Conservation (phyloP, 2,888 invertebrate genomes). For the Melieria picta region DNA sequence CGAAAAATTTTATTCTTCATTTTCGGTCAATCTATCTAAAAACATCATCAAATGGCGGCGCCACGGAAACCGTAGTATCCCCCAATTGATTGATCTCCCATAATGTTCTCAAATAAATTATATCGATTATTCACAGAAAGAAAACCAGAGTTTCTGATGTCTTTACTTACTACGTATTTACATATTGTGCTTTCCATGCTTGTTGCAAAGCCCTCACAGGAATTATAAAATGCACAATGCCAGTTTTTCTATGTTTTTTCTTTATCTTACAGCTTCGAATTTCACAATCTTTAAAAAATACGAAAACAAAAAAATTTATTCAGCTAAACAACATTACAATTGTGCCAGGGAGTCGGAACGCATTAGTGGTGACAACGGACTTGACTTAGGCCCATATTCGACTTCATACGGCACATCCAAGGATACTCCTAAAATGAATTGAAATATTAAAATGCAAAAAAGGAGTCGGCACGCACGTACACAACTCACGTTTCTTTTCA, state of each 20-base stretch:
- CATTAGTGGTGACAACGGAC: constrained; percentile 82
- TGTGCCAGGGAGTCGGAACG: constrained; percentile 80
- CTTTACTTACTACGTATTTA: too few species aligned
- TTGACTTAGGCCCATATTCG: constrained; percentile 81
- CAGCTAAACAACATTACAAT: constrained; percentile 68
- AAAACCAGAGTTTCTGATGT: too few species aligned
- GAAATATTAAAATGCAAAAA: neutral
- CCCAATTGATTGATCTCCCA: too few species aligned
- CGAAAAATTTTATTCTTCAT: too few species aligned
- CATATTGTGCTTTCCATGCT: too few species aligned
- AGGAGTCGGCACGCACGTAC: neutral
- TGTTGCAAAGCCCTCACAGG: too few species aligned
- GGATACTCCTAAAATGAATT: constrained; percentile 70
- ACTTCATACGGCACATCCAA: constrained; percentile 84
- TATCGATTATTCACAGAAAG: too few species aligned
- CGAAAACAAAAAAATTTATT: constrained; percentile 35
- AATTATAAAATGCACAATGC: too few species aligned
- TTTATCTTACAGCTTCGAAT: constrained; percentile 32
- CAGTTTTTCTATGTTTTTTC: constrained; percentile 29
- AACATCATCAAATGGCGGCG: too few species aligned
- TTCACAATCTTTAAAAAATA: constrained; percentile 32
- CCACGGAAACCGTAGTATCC: too few species aligned
- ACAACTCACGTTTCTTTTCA: constrained; percentile 72
- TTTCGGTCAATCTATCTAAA: too few species aligned
- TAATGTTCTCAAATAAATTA: too few species aligned